Evolutionary conservation across 2,113 vertebrate species (phyloP), one percentile per base, ranked within the genome.

Genomic region (Raja brachyura): DNA sequence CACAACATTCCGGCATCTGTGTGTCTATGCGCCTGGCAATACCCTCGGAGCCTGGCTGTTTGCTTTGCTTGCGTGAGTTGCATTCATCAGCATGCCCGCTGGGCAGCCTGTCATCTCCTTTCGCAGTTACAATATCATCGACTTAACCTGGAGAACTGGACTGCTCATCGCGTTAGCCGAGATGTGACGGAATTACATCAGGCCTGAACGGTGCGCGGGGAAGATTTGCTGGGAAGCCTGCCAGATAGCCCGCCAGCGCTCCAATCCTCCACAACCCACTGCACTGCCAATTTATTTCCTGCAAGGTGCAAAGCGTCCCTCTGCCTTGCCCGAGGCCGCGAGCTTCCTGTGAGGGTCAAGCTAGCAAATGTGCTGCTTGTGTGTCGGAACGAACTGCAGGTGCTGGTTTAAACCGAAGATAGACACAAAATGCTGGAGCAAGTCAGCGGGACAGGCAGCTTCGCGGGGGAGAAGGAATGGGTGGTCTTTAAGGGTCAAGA

Each of bases 141-240:
- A 81, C 78, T 81, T 54, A 54, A 81, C 18, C 39, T 81, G 18
- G 39, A 81, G 14, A 81, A 39, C 25, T 85, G 79, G 54, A 85
- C 11, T 3, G 25, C 48, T 85, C 3, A 54, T 5, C 56, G 56
- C 22, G 18, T 85, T 85, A 28, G 39, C 20, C 5, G 8, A 39
- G 78, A 48, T 81, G 54, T 85, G 22, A 59, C 28, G 54, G 79
- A 85, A 85, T 85, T 85, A 59, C 56, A 59, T 25, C 48, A 85
- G 56, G 56, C 79, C 79, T 54, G 25, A 85, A 10, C 54, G 9
- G 4, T 54, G 28, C 4, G 8, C 48, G 3, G 22, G 13, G 54
- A 85, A 28, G 48, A 85, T 85, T 85, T 85, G 48, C 79, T 85
- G 79, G 79, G 79, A 85, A 85, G 22, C 28, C 7, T 59, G 79